Evolutionary conservation across 2,797 vertebrate genomes (phyloP).

Genomic region (Urocyon cinereoargenteus): DNA sequence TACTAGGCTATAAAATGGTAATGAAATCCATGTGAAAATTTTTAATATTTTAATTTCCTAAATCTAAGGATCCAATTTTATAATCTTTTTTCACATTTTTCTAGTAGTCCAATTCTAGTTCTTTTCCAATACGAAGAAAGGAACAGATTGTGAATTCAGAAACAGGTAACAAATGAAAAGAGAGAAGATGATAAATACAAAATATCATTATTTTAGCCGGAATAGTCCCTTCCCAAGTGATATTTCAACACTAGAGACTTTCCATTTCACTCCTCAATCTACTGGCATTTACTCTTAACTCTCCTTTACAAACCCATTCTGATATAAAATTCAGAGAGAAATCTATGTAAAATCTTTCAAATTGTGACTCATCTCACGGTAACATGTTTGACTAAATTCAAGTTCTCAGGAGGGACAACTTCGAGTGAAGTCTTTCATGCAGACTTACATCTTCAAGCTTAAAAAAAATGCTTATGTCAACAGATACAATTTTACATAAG

Average conservation of each 20-base stretch:
- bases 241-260: background rate
- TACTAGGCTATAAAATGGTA: slow-evolving; percentile 23
- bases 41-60: slow-evolving; percentile 21
- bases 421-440: slow-evolving; percentile 49
- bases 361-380: slow-evolving; percentile 58
- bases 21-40: background rate
- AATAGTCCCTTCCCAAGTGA: background rate
- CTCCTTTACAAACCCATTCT: slow-evolving; percentile 43
- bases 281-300: slow-evolving; percentile 22
- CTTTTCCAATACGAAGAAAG: slow-evolving; percentile 33
- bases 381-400: slow-evolving; percentile 44
- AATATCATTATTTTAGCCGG: slow-evolving; percentile 22
- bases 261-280: background rate
- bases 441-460: slow-evolving; percentile 25
- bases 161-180: background rate
- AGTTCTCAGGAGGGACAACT: slow-evolving; percentile 37
- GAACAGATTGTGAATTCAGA: slow-evolving; percentile 55
- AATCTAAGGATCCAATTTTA: background rate
- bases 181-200: slow-evolving; percentile 34
- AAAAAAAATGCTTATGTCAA: slow-evolving; percentile 66
- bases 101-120: slow-evolving; percentile 2
- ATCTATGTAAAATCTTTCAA: slow-evolving; percentile 63
- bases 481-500: slow-evolving; percentile 62
- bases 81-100: background rate
- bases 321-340: slow-evolving; percentile 65